These are phyloP conservation scores for Xylota segnis DNA, from an alignment of 2,888 invertebrate genomes.

Conservation along the genomic window DNA sequence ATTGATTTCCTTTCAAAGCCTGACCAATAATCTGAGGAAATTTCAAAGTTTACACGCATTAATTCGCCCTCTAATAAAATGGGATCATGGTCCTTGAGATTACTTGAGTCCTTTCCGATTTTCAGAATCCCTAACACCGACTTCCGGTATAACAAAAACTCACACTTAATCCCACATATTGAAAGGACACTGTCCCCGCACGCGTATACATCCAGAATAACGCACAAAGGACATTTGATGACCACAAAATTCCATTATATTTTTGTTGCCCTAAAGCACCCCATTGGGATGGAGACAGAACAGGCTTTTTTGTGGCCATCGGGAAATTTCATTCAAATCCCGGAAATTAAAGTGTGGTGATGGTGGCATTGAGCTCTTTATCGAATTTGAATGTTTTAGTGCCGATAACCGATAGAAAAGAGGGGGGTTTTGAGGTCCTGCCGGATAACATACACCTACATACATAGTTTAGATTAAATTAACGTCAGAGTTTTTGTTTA, in stretches of 20 bases:
- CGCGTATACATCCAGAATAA: background rate
- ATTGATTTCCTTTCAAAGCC: background rate
- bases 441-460: background rate
- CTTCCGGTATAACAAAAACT: conserved; percentile 14
- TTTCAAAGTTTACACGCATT: background rate
- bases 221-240: conserved; percentile 22
- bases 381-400: conserved; percentile 7
- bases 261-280: background rate
- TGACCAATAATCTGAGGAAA: background rate
- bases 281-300: background rate
- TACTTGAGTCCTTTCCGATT: conserved; percentile 11
- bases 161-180: conserved; percentile 14
- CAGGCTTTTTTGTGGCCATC: conserved; percentile 12
- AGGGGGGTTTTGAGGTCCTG: background rate
- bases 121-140: conserved; percentile 13
- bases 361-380: background rate
- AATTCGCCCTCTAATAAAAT: conserved; percentile 1
- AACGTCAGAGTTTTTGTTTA: conserved; percentile 22
- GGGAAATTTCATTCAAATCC: conserved; percentile 33
- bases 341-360: conserved; percentile 29
- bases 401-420: background rate
- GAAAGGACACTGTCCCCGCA: background rate
- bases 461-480: conserved; percentile 2
- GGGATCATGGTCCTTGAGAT: conserved; percentile 4
- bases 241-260: conserved; percentile 30